Base-by-base conservation (phyloP, 2,113 vertebrate species). In the Carassius gibelio region DNA sequence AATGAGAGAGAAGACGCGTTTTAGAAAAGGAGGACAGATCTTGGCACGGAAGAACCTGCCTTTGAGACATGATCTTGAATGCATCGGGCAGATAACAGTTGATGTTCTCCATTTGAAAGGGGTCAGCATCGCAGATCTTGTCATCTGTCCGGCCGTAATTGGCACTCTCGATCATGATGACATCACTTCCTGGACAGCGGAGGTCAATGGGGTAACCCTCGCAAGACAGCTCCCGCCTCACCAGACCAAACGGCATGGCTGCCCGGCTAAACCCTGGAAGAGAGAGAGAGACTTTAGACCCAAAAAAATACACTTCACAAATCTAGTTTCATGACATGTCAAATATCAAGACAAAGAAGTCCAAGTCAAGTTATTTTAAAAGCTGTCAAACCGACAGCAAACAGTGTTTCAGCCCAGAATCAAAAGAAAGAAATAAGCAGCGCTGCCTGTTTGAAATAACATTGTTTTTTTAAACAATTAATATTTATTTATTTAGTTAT, bases 31-130 rank as follows among this genome's bases (percentile, higher is more conserved):
- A 52, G 61, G 61, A 52, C 6, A 30, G 13, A 76, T 48, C n/a
- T 71, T 71, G 34, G 50, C 82, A 62, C 26, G 68, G 72, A 84
- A n/a, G 45, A 59, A 42, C 88, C 94, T 96, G 98, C 98, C 98
- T 98, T 93, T 99, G 97, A 88, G 98, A 98, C 97, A 99, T 99
- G 90, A 99, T 99, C 94, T 99, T 99, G 95, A 96, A 99, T 91
- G 98, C 98, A 3, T 99, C 98, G 89, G 98, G 97, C 92, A 99
- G 98, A 95, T 99, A 99, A 93, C 98, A 99, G 92, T 99, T 97
- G 81, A 97, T 96, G 90, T 99, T 99, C 93, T 99, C 98, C 98
- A 99, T 99, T 93, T 99, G 98, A 95, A 99, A 99, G 23, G 98
- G 97, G 93, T 99, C 98, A 45, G 98, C 98, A 62, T 99, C 98